A percentile compares a stretch with the other conserved stretches of the same genome.
These are phyloP conservation scores for Osmoderma eremita DNA, from an alignment of 2,888 invertebrate genomes.

Conservation along the genomic window DNA sequence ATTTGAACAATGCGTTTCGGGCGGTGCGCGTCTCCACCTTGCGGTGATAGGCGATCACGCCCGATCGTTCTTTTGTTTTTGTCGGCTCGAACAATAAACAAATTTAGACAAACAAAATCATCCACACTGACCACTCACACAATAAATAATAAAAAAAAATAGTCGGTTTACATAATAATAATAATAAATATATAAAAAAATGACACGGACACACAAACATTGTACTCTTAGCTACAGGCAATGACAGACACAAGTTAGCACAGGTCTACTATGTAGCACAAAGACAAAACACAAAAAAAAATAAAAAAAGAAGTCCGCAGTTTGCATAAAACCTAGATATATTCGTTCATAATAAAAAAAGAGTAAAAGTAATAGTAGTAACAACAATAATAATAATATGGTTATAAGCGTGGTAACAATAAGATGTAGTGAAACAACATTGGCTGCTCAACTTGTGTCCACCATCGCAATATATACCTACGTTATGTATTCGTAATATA, in stretches of 20 bases:
- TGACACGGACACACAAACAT: slow-evolving; percentile 54
- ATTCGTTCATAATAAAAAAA: too few relatives aligned
- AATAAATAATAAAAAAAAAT: slow-evolving; percentile 55
- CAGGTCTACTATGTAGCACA: slow-evolving; percentile 56
- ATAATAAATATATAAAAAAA: slow-evolving; percentile 33
- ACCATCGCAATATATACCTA: slow-evolving; percentile 64
- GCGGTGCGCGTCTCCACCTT: neutral
- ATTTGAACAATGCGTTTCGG: slow-evolving; percentile 49
- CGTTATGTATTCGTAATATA: slow-evolving; percentile 51
- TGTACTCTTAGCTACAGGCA: slow-evolving; percentile 63
- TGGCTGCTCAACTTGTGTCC: slow-evolving; percentile 64
- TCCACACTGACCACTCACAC: slow-evolving; percentile 51
- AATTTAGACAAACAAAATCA: slow-evolving; percentile 51
- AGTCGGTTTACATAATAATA: slow-evolving; percentile 32
- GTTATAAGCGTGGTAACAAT: slow-evolving; percentile 46
- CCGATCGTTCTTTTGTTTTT: slow-evolving; percentile 9
- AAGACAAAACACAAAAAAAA: slow-evolving; percentile 54
- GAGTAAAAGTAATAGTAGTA: slow-evolving; percentile 36
- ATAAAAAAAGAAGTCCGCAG: slow-evolving; percentile 44
- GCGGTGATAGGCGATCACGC: neutral
- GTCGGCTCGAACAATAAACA: slow-evolving; percentile 46
- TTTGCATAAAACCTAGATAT: slow-evolving; percentile 37
- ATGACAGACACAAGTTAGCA: slow-evolving; percentile 66
- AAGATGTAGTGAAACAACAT: slow-evolving; percentile 55
- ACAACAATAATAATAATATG: slow-evolving; percentile 46